Conservation (phyloP, 1,140 invertebrate genomes). For the Sycophaga agraensis region DNA sequence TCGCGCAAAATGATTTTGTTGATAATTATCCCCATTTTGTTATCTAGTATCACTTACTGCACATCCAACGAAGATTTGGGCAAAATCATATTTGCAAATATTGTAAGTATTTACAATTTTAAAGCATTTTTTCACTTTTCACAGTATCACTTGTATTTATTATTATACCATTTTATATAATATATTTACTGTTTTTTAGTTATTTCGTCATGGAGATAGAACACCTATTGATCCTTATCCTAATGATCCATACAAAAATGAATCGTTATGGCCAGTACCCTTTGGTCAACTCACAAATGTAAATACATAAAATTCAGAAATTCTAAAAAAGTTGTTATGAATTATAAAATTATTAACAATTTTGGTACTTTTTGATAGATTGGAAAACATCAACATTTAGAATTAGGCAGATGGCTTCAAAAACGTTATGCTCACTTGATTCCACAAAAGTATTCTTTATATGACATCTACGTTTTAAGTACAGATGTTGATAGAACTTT, state of each 20-base stretch:
- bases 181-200: constrained; percentile 37
- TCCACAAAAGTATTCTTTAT: constrained; percentile 55
- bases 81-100: constrained; percentile 42
- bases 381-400: constrained; percentile 77
- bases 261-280: constrained; percentile 71
- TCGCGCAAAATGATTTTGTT: not conserved
- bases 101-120: constrained; percentile 39
- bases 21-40: too few species aligned
- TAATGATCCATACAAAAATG: constrained; percentile 73
- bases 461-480: constrained; percentile 72
- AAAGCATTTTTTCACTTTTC: too few species aligned
- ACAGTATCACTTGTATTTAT: too few species aligned
- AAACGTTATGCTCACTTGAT: constrained; percentile 67
- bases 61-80: constrained; percentile 34
- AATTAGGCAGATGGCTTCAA: constrained; percentile 76
- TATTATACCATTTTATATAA: too few species aligned
- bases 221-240: constrained; percentile 75
- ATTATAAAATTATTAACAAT: too few species aligned
- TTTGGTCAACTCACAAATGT: constrained; percentile 81
- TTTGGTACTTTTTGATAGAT: constrained; percentile 50
- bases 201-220: constrained; percentile 82
- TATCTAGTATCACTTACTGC: too few species aligned
- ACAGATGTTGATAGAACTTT: constrained; percentile 87
- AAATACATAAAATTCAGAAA: constrained; percentile 35
- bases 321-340: too few species aligned